A percentile compares a stretch with the other conserved stretches of the same genome.
These are phyloP conservation scores for Lottia scabra DNA, from an alignment of 2,888 invertebrate genomes.

Conservation along the genomic window DNA sequence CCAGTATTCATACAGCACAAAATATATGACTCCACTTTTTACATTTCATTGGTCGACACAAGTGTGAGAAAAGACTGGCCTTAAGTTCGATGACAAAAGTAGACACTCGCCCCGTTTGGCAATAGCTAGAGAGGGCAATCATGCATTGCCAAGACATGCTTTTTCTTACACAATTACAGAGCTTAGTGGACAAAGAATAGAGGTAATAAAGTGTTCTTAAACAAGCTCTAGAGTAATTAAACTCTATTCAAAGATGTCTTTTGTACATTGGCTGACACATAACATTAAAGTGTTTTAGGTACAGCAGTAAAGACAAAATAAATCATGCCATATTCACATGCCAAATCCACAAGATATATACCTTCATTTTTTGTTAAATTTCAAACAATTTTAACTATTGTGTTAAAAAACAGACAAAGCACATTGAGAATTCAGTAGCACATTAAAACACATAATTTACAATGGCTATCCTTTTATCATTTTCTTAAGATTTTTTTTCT, in stretches of 20 bases:
- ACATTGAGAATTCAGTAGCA: no score
- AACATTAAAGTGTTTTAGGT: background rate
- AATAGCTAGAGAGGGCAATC: background rate
- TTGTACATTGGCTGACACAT: background rate
- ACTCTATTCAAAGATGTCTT: slow-evolving; percentile 1
- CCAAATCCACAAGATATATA: background rate
- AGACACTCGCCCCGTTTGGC: background rate
- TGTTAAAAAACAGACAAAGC: no score
- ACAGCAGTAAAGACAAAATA: background rate
- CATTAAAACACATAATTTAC: no score
- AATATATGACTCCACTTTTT: background rate
- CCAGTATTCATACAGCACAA: background rate
- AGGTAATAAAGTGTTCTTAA: background rate
- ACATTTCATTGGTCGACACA: background rate
- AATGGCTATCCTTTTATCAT: no score
- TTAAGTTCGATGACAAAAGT: background rate
- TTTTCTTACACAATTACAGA: background rate
- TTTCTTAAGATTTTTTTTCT: no score
- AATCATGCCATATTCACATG: background rate
- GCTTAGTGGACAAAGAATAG: slow-evolving; percentile 2
- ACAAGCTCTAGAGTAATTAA: background rate
- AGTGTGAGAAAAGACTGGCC: slow-evolving; percentile 1
- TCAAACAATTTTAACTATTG: no score
- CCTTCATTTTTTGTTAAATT: no score
- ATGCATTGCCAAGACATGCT: slow-evolving; percentile 2